Base-by-base conservation (phyloP, 1,140 invertebrate genomes). In the Drosophila sechellia region DNA sequence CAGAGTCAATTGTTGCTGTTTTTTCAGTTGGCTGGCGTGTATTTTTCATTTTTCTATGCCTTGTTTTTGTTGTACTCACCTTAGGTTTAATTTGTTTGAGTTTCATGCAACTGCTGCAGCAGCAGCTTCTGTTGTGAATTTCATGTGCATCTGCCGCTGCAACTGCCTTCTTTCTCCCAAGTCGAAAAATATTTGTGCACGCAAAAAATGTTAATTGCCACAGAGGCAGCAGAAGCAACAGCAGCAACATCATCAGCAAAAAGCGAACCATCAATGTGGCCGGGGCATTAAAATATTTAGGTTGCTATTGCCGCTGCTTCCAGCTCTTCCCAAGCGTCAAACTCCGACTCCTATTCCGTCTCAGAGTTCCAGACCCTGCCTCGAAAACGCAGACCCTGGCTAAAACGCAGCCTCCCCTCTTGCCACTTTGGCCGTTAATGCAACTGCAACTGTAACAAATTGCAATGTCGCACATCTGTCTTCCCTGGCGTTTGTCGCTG, bases 151-250 rank as follows among this genome's bases (percentile, higher is more conserved):
- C 81, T 84, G 80, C 73, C 54, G 72, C 72, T 31, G 39, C 56
- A 66, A 58, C 55, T 79, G 64, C 52, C 58, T 84, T 73, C 68
- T 87, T 66, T 78, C 69, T 68, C 69, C 72, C 69, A 61, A 81
- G 69, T 80, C 84, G 85, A 89, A 89, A 89, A 90, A 90, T 89
- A 89, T 89, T 89, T 89, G 83, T 89, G 85, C 84, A 89, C 84
- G 84, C 84, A 89, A 89, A 89, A 89, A 89, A 89, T 89, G 84
- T 89, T 89, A 89, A 89, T 89, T 89, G 81, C 84, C 73, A 45
- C 45, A 70, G 72, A 63, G 70, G 52, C 63, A 52, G 20, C 40
- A 53, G 61, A 37, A 60, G 6, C 27, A 50, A 40, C 46, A 37
- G 46, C 43, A 34, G 73, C 53, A 63, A 63, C 77, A 74, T 74